phyloP scores from a whole-genome alignment of 2,113 vertebrate genomes.

The Oncorhynchus kisutch region DNA sequence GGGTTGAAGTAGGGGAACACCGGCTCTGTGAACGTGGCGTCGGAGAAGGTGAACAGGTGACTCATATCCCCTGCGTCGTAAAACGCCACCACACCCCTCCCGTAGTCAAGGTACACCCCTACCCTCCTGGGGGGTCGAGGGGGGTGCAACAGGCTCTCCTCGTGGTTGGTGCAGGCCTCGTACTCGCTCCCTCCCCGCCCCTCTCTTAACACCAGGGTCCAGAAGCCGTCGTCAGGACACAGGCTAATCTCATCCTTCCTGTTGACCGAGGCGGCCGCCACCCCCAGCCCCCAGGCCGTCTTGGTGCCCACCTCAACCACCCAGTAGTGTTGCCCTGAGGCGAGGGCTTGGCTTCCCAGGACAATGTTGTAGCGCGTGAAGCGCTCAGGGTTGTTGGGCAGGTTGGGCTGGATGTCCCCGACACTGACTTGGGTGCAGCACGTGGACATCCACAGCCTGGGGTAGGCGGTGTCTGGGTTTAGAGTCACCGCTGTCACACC shows the following conservation, averaged over 20 bases:
- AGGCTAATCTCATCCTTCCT: slow-evolving; percentile 78
- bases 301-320: slow-evolving; percentile 83
- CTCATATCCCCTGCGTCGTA: slow-evolving; percentile 80
- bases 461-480: slow-evolving; percentile 80
- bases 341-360: slow-evolving; percentile 67
- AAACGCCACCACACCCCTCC: slow-evolving; percentile 74
- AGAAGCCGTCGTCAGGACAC: slow-evolving; percentile 82
- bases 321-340: slow-evolving; percentile 79
- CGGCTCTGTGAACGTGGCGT: slow-evolving; percentile 60
- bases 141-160: slow-evolving; percentile 71
- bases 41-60: slow-evolving; percentile 81
- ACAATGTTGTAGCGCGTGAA: slow-evolving; percentile 83
- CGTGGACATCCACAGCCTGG: slow-evolving; percentile 75
- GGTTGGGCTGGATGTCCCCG: slow-evolving; percentile 57
- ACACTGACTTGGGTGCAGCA: slow-evolving; percentile 77
- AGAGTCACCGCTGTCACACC: slow-evolving; percentile 67
- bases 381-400: slow-evolving; percentile 72
- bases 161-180: slow-evolving; percentile 74
- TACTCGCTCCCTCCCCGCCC: slow-evolving; percentile 63
- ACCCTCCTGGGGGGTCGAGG: slow-evolving; percentile 58
- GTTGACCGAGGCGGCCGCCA: slow-evolving; percentile 75
- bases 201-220: slow-evolving; percentile 71
- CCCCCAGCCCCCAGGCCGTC: slow-evolving; percentile 84
- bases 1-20: slow-evolving; percentile 86
- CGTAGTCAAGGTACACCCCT: slow-evolving; percentile 80